These are phyloP conservation scores for Avahi laniger DNA, from an alignment of 2,797 vertebrate genomes.

Conservation along the genomic window DNA sequence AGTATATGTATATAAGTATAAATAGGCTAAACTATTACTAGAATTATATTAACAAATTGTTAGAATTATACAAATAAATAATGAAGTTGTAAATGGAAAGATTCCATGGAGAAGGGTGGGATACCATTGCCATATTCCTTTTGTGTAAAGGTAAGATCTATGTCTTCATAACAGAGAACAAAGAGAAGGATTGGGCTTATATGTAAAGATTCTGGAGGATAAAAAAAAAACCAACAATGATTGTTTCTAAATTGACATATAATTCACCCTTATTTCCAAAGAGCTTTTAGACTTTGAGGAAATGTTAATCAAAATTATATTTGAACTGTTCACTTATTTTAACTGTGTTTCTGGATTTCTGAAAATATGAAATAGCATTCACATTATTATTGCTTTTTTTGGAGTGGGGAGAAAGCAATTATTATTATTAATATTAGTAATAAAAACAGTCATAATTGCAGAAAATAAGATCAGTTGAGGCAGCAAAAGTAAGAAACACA, in stretches of 20 bases:
- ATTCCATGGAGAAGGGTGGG: not conserved
- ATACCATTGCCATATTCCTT: not conserved
- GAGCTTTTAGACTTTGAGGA: conserved; percentile 14
- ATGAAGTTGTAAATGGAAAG: not conserved
- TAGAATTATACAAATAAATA: not conserved
- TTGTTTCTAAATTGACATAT: not conserved
- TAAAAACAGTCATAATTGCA: not conserved
- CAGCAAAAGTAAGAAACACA: not conserved
- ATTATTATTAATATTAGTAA: conserved; percentile 35
- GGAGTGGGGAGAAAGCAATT: not conserved
- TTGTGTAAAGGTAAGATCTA: not conserved
- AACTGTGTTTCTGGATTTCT: not conserved
- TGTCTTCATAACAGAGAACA: not conserved
- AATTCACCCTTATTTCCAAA: not conserved
- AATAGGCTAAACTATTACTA: not conserved
- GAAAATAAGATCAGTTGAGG: conserved; percentile 26
- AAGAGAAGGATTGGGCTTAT: not conserved
- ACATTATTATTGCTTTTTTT: not conserved
- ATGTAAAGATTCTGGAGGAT: not conserved
- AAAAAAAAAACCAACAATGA: not conserved
- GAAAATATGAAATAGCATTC: conserved; percentile 11
- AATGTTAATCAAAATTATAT: not conserved
- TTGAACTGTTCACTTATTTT: conserved; percentile 25
- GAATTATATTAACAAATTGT: not conserved
- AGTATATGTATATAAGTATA: not conserved